Percentiles rank a stretch among this genome's conserved stretches.
phyloP scores from a whole-genome alignment of 2,888 invertebrate genomes.

The Torymus aiolomorphi region DNA sequence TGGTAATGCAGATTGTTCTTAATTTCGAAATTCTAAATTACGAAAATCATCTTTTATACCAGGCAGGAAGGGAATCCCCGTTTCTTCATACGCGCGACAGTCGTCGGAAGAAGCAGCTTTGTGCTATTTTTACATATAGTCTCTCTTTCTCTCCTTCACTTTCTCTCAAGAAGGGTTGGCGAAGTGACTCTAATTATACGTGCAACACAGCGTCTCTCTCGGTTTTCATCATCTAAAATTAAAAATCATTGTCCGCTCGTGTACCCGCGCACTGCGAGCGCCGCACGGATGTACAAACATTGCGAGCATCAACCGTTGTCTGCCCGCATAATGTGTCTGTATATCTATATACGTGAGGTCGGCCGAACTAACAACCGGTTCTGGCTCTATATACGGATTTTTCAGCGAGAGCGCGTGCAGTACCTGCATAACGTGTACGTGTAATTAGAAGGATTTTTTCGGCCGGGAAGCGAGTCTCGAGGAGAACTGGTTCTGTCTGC shows the following conservation, averaged over 20 bases:
- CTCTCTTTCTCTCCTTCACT: neutral
- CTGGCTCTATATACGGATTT: too few species aligned
- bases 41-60: too few species aligned
- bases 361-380: too few species aligned
- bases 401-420: too few species aligned
- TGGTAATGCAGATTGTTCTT: too few species aligned
- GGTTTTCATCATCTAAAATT: too few species aligned
- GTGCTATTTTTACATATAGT: conserved; percentile 33
- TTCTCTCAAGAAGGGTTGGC: conserved; percentile 24
- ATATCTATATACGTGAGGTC: neutral
- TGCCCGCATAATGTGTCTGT: too few species aligned
- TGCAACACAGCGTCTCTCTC: neutral
- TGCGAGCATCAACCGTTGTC: too few species aligned
- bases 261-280: neutral
- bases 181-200: conserved; percentile 47
- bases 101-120: conserved; percentile 16
- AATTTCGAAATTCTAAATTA: too few species aligned
- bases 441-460: conserved; percentile 5
- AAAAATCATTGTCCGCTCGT: too few species aligned
- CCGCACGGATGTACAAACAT: neutral
- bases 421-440: neutral
- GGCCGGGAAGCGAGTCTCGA: neutral
- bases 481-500: conserved; percentile 6
- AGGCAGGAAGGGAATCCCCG: too few species aligned
- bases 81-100: neutral